Conservation (phyloP, 2,888 invertebrate genomes). For the Dasypogon diadema region DNA sequence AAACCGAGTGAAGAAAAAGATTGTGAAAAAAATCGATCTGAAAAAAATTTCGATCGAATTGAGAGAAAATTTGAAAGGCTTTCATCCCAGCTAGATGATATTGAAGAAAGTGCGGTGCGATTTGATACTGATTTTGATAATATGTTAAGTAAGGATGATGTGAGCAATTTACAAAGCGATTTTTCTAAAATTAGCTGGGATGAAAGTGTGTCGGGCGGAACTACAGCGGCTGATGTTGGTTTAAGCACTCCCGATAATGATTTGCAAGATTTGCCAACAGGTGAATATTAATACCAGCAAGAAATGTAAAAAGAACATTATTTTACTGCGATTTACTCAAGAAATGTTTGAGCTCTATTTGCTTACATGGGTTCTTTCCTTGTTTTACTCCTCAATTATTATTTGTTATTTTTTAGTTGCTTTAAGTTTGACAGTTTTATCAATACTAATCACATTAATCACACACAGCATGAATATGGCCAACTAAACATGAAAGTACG, state of each 20-base stretch:
- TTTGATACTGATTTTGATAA: slow-evolving; percentile 65
- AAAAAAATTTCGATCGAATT: slow-evolving; percentile 62
- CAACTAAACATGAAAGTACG: slow-evolving; percentile 42
- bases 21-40: slow-evolving; percentile 42
- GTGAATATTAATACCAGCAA: slow-evolving; percentile 59
- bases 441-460: slow-evolving; percentile 50
- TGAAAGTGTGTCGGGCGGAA: slow-evolving; percentile 66
- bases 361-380: slow-evolving; percentile 50
- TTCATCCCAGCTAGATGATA: slow-evolving; percentile 63
- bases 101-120: slow-evolving; percentile 60
- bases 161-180: slow-evolving; percentile 67
- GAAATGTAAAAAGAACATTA: slow-evolving; percentile 43
- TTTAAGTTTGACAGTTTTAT: slow-evolving; percentile 31
- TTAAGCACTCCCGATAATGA: slow-evolving; percentile 68
- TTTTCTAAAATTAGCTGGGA: slow-evolving; percentile 69
- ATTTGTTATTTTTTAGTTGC: slow-evolving; percentile 15
- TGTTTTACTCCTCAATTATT: slow-evolving; percentile 14
- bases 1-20: slow-evolving; percentile 20
- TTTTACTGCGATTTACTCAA: slow-evolving; percentile 27
- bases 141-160: slow-evolving; percentile 66
- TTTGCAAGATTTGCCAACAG: slow-evolving; percentile 67
- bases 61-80: slow-evolving; percentile 67
- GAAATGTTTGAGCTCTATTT: slow-evolving; percentile 59
- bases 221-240: slow-evolving; percentile 65
- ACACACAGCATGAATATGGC: slow-evolving; percentile 52